Base-by-base conservation (phyloP, 2,797 vertebrate species). In the Luscinia luscinia region DNA sequence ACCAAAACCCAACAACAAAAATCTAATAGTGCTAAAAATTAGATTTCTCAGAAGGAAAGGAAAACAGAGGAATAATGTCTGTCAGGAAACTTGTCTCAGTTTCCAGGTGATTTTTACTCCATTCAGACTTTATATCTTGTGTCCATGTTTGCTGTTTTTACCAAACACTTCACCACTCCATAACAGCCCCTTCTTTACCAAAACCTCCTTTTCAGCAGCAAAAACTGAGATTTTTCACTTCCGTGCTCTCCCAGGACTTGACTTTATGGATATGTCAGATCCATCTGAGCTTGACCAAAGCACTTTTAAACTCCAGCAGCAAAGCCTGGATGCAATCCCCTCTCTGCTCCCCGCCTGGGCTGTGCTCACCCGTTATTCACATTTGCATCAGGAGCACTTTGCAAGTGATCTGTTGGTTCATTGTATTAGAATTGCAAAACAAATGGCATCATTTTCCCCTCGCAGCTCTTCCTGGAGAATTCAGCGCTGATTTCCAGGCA, bases 351-450 rank as follows among this genome's bases (percentile, higher is more conserved):
- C 14, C 11, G 68, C 76, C 51, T 70, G 40, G 72, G 16, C 9
- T 64, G 76, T 43, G 45, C 75, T 76, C 92, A 97, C 87, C 90
- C 94, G 68, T 79, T 92, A 89, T 87, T 95, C 43, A 75, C 95
- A 88, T 97, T 97, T 96, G 96, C 96, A 97, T 97, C 41, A 95
- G 95, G 85, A 89, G 43, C 93, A 59, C 94, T 96, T 96, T 97
- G 95, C 94, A 87, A 94, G 95, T 41, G 84, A 97, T 97, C 97
- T 97, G 97, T 96, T 96, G 97, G 89, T 96, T 95, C 96, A 64
- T 96, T 96, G 86, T 96, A 97, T 97, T 97, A 97, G 97, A 98
- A 97, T 96, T 97, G 95, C 97, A 98, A 98, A 98, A 98, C 97
- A 97, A 97, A 97, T 89, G 96, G 96, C 91, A 93, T 95, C 94